Evolutionary conservation across 2,797 vertebrate genomes (phyloP), one percentile per base, ranked within the genome.

Genomic region (Urophycis tenuis): DNA sequence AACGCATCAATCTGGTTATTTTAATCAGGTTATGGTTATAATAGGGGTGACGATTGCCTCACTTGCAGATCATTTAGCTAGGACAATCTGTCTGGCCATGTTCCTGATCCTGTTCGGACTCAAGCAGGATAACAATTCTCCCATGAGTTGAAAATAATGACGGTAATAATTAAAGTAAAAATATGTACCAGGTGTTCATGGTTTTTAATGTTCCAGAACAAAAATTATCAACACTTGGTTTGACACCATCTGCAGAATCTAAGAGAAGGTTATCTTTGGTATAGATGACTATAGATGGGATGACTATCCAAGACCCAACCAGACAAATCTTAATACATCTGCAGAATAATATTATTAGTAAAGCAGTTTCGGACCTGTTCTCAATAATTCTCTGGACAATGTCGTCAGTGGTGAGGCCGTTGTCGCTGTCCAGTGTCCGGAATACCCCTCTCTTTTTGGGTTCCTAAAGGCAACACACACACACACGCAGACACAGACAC

Each of bases 371-470:
- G 45, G 77, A 97, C 97, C 96, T 96, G 93, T 99, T 98, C 83
- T 94, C 94, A 77, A 99, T 99, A 89, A 99, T 99, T 84, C 97
- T 95, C 85, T 98, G 94, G 78, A 99, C 97, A 0, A 99, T 99
- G 80, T 96, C 91, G 53, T 99, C 97, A 0, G 97, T 98, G 78
- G 96, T 96, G 77, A 99, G 95, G 71, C 91, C 89, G 75, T 93
- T 99, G 53, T 92, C 91, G 1, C 96, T 98, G 81, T 96, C 90
- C 3, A 96, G 88, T 17, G 91, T 91, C 75, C 80, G 89, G 90
- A 99, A 99, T 71, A 98, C 92, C 5, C 94, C 94, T 0, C 96
- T 93, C 78, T 81, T 93, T 87, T 93, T 97, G 0, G 97, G 94
- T 77, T 99, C 96, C 97, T 99, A 83, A 6, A 41, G 53, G 77